A percentile compares a stretch with the other conserved stretches of the same genome.
These are phyloP conservation scores for Vanessa cardui DNA, from an alignment of 2,888 invertebrate species.

Conservation along the genomic window DNA sequence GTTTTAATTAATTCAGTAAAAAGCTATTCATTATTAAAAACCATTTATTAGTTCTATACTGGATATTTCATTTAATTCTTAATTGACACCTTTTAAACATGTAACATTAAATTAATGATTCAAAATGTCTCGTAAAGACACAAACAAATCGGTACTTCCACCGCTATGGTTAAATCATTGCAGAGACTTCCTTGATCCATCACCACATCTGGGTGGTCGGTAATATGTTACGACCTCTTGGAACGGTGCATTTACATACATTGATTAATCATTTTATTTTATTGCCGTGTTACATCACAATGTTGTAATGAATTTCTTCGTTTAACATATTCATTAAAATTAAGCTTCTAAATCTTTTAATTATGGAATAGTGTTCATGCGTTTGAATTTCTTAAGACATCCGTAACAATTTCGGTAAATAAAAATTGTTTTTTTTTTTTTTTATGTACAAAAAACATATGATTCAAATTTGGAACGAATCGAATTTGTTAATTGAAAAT, in stretches of 20 bases:
- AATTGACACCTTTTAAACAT: background rate
- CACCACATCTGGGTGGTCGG: conserved; percentile 34
- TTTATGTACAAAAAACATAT: no score
- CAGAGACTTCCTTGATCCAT: conserved; percentile 32
- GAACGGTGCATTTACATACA: conserved; percentile 21
- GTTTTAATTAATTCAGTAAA: background rate
- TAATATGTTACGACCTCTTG: conserved; percentile 8
- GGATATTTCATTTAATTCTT: conserved; percentile 1
- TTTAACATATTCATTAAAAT: no score
- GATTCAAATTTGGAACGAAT: no score
- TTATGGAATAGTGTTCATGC: no score
- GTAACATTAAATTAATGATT: background rate
- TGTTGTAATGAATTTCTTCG: no score
- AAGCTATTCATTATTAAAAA: background rate
- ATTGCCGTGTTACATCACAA: no score
- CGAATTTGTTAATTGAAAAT: no score
- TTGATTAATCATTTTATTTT: background rate
- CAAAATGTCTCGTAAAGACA: background rate
- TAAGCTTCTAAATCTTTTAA: no score
- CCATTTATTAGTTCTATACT: background rate
- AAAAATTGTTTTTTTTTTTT: no score
- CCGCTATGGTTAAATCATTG: conserved; percentile 18
- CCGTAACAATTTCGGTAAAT: no score
- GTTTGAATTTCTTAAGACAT: no score
- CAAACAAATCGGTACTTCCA: conserved; percentile 14